Evolutionary conservation across 2,888 invertebrate genomes (phyloP), one percentile per base, ranked within the genome.

Genomic region (Callosobruchus maculatus): DNA sequence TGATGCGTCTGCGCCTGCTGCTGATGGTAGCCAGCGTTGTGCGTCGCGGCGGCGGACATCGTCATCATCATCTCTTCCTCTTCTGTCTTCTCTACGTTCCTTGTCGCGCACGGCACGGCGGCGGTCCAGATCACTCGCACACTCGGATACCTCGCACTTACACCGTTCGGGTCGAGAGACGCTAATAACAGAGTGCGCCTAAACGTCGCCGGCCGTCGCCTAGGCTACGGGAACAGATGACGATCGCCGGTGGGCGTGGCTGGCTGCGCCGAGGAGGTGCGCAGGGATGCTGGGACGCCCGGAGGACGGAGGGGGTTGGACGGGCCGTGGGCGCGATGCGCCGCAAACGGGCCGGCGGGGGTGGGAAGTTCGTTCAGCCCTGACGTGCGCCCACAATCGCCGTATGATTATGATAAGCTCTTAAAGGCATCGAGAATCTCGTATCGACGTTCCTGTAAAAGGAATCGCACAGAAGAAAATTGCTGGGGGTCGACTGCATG

Each of bases 141-240:
- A 49, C 74, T 76, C 76, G 76, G 74, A 73, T 72, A 74, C 49
- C 75, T 76, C 78, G 77, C 86, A 85, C 85, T 84, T 85, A 85
- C 84, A 84, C 83, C 49, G 49, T 13, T 18, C 7, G 83, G 84
- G n/a, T n/a, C n/a, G n/a, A n/a, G n/a, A n/a, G 83, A 84, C 84
- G 84, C 86, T 87, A 87, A 87, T 87, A 86, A 87, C 86, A 86
- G 86, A 81, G 85, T 85, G 84, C 83, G 83, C 83, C 77, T 81
- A 80, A 85, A 86, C 85, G 84, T 83, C 82, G 80, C 81, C 78
- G 80, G 80, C 81, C 78, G 80, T 79, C 81, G 80, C 78, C 80
- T 78, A 76, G 79, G 76, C 49, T 49, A 49, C 49, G 49, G 77
- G 83, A 82, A 84, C 83, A 84, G 85, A 84, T 84, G 85, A 85